Base-by-base conservation (phyloP, 2,797 vertebrate genomes). In the Hippoglossus hippoglossus region DNA sequence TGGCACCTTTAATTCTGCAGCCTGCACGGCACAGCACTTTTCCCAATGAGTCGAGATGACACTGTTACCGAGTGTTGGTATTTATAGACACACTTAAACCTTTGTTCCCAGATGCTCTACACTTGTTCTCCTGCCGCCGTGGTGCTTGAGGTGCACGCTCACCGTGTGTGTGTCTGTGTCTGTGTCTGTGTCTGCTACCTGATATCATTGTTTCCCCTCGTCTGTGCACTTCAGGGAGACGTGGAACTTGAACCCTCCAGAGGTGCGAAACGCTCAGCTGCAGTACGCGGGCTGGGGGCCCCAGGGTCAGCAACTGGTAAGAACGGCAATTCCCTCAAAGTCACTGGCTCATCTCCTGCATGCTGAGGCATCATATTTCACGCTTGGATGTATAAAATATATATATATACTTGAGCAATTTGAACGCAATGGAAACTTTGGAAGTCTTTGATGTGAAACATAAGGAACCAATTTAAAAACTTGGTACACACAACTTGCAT, bases 211-310 rank as follows among this genome's bases (percentile, higher is more conserved):
- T 63, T 39, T 63, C 25, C 61, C 39, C 79, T 18, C 2, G 7
- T 81, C 53, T 71, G 16, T 86, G 61, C 39, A 15, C 63, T 62
- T 5, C 92, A 98, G 97, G 88, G 96, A 97, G 77, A 97, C 96
- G 5, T 97, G 96, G 93, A 96, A 94, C 86, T 86, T 99, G 86
- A 97, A 97, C 77, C 97, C 97, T 59, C 97, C 98, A 0, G 97
- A 99, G 91, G 98, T 99, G 81, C 95, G 94, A 86, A 96, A 98
- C 1, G 95, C 96, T 71, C 96, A 96, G 79, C 96, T 99, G 76
- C 98, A 98, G 86, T 99, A 95, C 5, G 98, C 98, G 2, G 98
- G 97, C 81, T 99, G 98, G 98, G 98, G 98, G 21, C 97, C 97
- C 0, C 95, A 94, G 82, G 97, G 96, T 60, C 97, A 99, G 87